phyloP scores from a whole-genome alignment of 2,113 vertebrate genomes.

The Leucoraja erinaceus region DNA sequence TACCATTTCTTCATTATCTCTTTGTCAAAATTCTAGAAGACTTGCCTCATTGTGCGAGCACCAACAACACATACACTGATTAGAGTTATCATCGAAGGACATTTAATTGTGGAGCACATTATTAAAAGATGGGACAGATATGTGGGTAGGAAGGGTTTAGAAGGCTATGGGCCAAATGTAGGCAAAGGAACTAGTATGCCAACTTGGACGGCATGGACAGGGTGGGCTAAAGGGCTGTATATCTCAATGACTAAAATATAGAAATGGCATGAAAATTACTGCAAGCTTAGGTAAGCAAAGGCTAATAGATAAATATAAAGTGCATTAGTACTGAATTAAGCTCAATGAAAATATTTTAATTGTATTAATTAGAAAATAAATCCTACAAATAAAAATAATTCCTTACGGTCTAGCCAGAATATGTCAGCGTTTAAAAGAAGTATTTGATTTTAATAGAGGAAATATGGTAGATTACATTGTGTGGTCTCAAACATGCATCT shows the following conservation, averaged over 20 bases:
- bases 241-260: neutral
- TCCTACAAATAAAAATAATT: neutral
- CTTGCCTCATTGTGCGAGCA: neutral
- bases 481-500: constrained; percentile 36
- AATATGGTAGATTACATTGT: constrained; percentile 35
- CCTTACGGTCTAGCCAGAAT: neutral
- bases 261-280: neutral
- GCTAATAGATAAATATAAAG: neutral
- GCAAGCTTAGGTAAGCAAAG: neutral
- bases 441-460: constrained; percentile 21
- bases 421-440: constrained; percentile 9
- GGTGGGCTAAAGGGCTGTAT: neutral
- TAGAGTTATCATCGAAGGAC: neutral
- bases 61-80: neutral
- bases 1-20: neutral
- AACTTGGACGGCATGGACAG: neutral
- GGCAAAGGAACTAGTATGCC: no score
- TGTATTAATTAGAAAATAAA: constrained; percentile 2
- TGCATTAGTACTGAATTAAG: neutral
- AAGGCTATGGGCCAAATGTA: no score
- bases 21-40: neutral
- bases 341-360: neutral
- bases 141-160: no score
- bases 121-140: neutral
- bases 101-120: neutral